A percentile compares a stretch with the other conserved stretches of the same genome.
These are phyloP conservation scores for Melipona bicolor DNA, from an alignment of 2,888 invertebrate genomes.

Conservation along the genomic window DNA sequence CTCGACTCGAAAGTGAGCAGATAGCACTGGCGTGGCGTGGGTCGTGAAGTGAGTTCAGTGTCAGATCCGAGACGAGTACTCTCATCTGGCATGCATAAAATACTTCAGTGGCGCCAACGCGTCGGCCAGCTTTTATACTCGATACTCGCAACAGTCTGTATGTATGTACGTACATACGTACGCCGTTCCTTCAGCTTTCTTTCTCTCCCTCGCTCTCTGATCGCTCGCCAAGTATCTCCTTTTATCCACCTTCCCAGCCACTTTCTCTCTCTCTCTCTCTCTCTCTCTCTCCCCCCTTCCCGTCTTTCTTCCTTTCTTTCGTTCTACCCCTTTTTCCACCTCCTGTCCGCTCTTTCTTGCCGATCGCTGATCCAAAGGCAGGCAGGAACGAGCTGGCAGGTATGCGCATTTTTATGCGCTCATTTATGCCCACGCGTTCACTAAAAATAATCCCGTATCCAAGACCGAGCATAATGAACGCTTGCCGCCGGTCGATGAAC, in stretches of 20 bases:
- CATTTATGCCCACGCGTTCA: constrained; percentile 76
- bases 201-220: constrained; percentile 35
- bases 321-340: constrained; percentile 36
- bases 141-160: constrained; percentile 60
- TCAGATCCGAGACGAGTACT: constrained; percentile 72
- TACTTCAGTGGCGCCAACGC: constrained; percentile 74
- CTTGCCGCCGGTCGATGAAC: constrained; percentile 32
- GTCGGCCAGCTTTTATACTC: constrained; percentile 70
- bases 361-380: constrained; percentile 54
- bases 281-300: constrained; percentile 5
- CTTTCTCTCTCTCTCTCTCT: constrained; percentile 33
- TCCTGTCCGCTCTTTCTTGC: constrained; percentile 1
- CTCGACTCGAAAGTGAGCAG: constrained; percentile 62
- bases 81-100: constrained; percentile 75
- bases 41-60: constrained; percentile 72
- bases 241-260: constrained; percentile 28
- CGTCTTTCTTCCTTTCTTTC: constrained; percentile 1
- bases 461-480: constrained; percentile 68
- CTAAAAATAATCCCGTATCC: constrained; percentile 78
- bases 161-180: constrained; percentile 4
- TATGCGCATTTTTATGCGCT: constrained; percentile 79
- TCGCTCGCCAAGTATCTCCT: constrained; percentile 39
- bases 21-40: constrained; percentile 58
- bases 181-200: constrained; percentile 44
- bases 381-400: constrained; percentile 71